These are phyloP conservation scores for Drosophila pseudoananassae DNA, from an alignment of 1,140 invertebrate species.

Conservation along the genomic window DNA sequence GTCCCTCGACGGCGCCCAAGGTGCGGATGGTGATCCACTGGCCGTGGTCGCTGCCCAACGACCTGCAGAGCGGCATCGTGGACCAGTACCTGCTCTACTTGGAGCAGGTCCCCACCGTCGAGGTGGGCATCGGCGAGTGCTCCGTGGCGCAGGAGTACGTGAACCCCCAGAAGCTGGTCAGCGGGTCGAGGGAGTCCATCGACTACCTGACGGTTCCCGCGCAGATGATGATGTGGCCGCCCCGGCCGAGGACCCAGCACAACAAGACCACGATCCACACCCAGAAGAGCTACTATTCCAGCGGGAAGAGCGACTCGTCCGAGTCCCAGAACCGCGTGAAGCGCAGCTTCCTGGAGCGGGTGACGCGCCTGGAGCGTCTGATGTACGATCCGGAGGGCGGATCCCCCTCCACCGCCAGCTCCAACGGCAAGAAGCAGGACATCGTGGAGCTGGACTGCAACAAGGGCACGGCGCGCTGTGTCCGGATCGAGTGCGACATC, in stretches of 20 bases:
- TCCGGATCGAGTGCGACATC: constrained; percentile 92
- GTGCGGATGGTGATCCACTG: constrained; percentile 93
- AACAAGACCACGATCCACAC: constrained; percentile 32
- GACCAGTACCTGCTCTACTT: constrained; percentile 97
- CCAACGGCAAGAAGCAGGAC: constrained; percentile 88
- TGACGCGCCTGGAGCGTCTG: constrained; percentile 89
- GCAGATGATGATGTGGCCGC: constrained; percentile 58
- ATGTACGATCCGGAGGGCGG: constrained; percentile 84
- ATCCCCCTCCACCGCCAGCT: constrained; percentile 61
- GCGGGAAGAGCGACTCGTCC: background rate
- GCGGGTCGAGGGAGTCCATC: constrained; percentile 77
- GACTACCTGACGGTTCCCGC: constrained; percentile 59
- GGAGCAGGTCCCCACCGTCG: constrained; percentile 90
- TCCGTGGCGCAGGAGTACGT: constrained; percentile 85
- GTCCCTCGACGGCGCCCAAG: constrained; percentile 92
- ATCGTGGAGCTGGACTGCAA: constrained; percentile 93
- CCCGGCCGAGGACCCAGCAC: constrained; percentile 7
- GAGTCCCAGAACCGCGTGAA: constrained; percentile 79
- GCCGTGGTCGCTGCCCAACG: constrained; percentile 94
- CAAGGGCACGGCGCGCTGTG: constrained; percentile 92
- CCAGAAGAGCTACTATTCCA: constrained; percentile 24
- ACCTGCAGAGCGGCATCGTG: constrained; percentile 85
- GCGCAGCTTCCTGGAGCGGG: constrained; percentile 88
- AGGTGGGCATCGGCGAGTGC: constrained; percentile 88
- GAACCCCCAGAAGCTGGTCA: constrained; percentile 89